phyloP scores from a whole-genome alignment of 2,113 vertebrate genomes.

The Eurystomus gularis region DNA sequence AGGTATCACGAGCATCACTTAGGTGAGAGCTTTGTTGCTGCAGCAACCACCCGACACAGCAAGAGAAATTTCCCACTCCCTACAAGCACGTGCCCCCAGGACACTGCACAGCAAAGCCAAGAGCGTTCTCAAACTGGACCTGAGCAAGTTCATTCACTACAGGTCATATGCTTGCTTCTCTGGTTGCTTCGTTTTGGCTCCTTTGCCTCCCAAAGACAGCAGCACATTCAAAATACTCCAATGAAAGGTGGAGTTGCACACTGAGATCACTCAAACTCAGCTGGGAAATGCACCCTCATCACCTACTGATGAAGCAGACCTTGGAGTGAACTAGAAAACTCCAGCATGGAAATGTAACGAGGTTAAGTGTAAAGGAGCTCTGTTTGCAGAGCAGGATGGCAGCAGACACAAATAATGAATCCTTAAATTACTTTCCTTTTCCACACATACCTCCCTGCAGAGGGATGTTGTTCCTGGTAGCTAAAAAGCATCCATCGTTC shows the following conservation, averaged over 20 bases:
- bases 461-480: not conserved
- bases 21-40: accelerated
- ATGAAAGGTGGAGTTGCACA: not conserved
- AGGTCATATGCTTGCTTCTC: not conserved
- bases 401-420: not conserved
- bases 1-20: not conserved
- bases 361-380: not conserved
- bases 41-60: not conserved
- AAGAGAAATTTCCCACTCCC: not conserved
- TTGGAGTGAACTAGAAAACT: not conserved
- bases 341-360: not conserved
- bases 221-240: not conserved
- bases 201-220: not conserved
- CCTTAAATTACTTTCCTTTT: not conserved
- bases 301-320: not conserved
- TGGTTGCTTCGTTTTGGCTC: not conserved
- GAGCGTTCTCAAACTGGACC: not conserved
- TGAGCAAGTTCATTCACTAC: not conserved
- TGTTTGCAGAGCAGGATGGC: not conserved
- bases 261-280: not conserved
- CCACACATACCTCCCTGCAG: not conserved
- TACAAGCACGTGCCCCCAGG: accelerated
- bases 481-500: not conserved
- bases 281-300: not conserved
- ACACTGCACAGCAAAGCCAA: accelerated